A percentile compares a stretch with the other conserved stretches of the same genome.
Conservation (phyloP, 2,888 invertebrate species). For the Parnassius orleans region DNA sequence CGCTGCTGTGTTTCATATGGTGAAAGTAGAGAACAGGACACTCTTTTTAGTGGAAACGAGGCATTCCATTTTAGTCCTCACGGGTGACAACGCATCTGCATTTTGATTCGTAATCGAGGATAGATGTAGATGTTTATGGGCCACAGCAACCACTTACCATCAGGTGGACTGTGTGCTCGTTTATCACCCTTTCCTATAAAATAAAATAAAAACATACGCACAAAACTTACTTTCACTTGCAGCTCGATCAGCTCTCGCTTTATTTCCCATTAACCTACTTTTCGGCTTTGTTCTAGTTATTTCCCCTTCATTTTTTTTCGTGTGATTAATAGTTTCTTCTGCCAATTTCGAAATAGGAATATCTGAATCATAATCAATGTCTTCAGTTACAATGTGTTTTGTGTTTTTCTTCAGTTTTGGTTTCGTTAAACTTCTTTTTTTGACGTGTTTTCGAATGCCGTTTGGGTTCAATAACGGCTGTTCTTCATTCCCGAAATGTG, state of each 20-base stretch:
- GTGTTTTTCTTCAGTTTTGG: conserved; percentile 27
- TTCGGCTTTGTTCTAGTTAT: not conserved
- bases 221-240: no score
- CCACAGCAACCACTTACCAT: no score
- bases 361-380: conserved; percentile 45
- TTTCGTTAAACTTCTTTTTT: conserved; percentile 28
- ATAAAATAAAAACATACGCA: no score
- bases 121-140: no score
- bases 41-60: no score
- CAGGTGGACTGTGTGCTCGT: no score
- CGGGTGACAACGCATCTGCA: no score
- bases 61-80: no score
- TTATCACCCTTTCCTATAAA: no score
- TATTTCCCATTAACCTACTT: not conserved
- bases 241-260: not conserved
- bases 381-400: conserved; percentile 25
- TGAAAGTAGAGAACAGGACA: no score
- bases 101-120: no score
- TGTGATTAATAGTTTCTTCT: conserved; percentile 28
- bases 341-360: conserved; percentile 43
- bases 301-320: conserved; percentile 3
- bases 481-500: not conserved
- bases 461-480: not conserved
- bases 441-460: not conserved
- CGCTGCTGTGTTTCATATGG: no score